These are phyloP conservation scores for Dryomyza anilis DNA, from an alignment of 2,888 invertebrate species.

Conservation along the genomic window DNA sequence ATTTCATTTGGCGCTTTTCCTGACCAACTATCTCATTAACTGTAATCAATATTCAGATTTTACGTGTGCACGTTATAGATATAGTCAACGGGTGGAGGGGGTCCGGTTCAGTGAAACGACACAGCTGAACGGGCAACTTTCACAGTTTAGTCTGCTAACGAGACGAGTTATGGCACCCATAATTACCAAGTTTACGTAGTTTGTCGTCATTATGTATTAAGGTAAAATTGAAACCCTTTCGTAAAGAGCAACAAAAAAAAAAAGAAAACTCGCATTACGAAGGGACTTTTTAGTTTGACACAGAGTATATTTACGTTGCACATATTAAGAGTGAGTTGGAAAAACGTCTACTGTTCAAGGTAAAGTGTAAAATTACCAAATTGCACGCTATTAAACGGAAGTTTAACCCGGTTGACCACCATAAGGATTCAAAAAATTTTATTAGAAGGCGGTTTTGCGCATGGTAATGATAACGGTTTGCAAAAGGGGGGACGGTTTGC, in stretches of 20 bases:
- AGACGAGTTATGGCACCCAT: slow-evolving; percentile 25
- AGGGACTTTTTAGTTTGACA: too few species aligned
- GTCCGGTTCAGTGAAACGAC: too few species aligned
- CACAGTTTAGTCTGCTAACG: slow-evolving; percentile 36
- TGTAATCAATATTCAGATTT: slow-evolving; percentile 37
- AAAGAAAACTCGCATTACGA: too few species aligned
- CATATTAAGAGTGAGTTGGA: too few species aligned
- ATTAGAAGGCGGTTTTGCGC: too few species aligned
- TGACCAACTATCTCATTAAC: slow-evolving; percentile 33
- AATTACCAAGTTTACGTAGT: slow-evolving; percentile 29
- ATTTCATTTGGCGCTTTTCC: neutral
- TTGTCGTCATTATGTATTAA: slow-evolving; percentile 6
- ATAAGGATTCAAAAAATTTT: neutral
- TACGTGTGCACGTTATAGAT: slow-evolving; percentile 33
- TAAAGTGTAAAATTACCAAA: slow-evolving; percentile 41
- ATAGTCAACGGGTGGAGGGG: too few species aligned
- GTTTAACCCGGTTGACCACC: slow-evolving; percentile 25
- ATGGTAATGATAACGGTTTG: too few species aligned
- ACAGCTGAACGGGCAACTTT: slow-evolving; percentile 22
- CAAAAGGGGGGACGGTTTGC: too few species aligned
- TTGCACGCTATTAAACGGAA: slow-evolving; percentile 43
- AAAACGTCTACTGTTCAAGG: slow-evolving; percentile 30
- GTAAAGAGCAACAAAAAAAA: too few species aligned
- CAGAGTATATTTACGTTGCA: too few species aligned
- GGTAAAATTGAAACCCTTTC: slow-evolving; percentile 29